These are phyloP conservation scores for Cheilosia impressa DNA, from an alignment of 2,888 invertebrate species.

Conservation along the genomic window DNA sequence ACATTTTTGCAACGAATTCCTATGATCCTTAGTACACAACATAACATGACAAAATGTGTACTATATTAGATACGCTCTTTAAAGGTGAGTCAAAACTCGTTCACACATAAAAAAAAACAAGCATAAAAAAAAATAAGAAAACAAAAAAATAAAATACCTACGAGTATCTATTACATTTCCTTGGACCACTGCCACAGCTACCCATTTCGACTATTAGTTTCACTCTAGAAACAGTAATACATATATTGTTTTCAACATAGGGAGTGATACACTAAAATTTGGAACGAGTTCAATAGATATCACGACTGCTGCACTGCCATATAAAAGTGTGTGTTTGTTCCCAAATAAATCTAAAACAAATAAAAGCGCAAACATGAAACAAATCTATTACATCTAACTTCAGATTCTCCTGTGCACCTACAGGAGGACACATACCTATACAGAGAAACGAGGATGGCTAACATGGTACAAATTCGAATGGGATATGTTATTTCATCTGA, in stretches of 20 bases:
- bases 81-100: not conserved
- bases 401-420: not conserved
- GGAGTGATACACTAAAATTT: slow-evolving; percentile 30
- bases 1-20: too few species aligned
- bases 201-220: slow-evolving; percentile 22
- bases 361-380: slow-evolving; percentile 16
- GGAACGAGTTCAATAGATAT: slow-evolving; percentile 49
- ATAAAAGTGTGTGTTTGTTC: not conserved
- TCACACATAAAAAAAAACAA: not conserved
- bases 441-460: slow-evolving; percentile 14
- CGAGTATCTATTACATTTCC: not conserved
- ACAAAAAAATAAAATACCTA: not conserved
- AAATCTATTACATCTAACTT: slow-evolving; percentile 35
- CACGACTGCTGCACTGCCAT: slow-evolving; percentile 13
- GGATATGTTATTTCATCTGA: slow-evolving; percentile 56
- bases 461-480: slow-evolving; percentile 46
- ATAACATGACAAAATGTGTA: too few species aligned
- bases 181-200: slow-evolving; percentile 40
- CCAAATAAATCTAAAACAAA: slow-evolving; percentile 44
- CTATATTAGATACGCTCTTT: not conserved
- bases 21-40: too few species aligned
- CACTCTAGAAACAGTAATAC: slow-evolving; percentile 31
- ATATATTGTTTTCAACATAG: slow-evolving; percentile 28
- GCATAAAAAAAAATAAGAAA: not conserved
- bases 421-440: not conserved